phyloP scores from a whole-genome alignment of 2,888 invertebrate genomes.

The Mystacides longicornis region DNA sequence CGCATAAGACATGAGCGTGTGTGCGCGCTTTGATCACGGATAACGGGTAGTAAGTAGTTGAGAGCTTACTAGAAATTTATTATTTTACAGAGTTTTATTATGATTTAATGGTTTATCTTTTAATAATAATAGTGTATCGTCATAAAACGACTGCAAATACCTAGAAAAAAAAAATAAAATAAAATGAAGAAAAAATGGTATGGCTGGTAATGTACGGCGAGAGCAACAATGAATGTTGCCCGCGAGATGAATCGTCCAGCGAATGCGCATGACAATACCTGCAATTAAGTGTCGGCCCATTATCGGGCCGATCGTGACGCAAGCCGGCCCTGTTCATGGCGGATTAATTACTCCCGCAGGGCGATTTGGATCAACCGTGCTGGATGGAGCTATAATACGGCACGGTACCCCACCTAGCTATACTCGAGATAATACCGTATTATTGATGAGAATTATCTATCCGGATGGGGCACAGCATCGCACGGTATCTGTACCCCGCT shows the following conservation, averaged over 20 bases:
- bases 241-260: conserved; percentile 5
- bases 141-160: neutral
- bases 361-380: conserved; percentile 8
- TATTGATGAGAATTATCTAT: no score
- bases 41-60: neutral
- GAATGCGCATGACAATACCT: conserved; percentile 20
- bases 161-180: neutral
- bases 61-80: neutral
- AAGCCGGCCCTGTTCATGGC: conserved; percentile 13
- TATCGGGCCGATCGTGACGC: conserved; percentile 25
- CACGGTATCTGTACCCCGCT: no score
- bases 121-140: neutral
- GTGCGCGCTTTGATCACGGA: no score
- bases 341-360: conserved; percentile 26
- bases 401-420: no score
- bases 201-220: neutral
- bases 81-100: neutral
- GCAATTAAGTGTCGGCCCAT: conserved; percentile 23
- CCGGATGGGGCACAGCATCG: no score
- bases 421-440: no score
- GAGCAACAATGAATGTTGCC: neutral
- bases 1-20: no score
- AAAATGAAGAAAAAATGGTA: neutral
- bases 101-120: neutral
- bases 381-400: neutral